Evolutionary conservation across 2,888 invertebrate genomes (phyloP).

Genomic region (Machimus rusticus): DNA sequence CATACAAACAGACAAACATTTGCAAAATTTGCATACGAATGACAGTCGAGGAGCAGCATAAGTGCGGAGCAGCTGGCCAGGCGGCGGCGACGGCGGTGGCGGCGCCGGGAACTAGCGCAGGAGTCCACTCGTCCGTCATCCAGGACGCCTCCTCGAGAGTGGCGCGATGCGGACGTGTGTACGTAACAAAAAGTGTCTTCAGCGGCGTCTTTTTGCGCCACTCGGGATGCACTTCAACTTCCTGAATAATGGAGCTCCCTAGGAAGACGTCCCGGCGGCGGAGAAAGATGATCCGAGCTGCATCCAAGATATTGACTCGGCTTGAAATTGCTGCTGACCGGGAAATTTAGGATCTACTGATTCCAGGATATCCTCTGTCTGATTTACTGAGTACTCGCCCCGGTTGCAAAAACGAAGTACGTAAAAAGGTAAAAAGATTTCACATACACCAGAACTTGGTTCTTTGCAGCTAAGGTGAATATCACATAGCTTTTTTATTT

Average conservation of each 20-base stretch:
- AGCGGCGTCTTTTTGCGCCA: background rate
- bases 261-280: background rate
- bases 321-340: background rate
- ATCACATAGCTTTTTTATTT: too few relatives aligned
- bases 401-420: background rate
- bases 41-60: background rate
- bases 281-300: background rate
- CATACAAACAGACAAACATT: conserved; percentile 36
- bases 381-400: background rate
- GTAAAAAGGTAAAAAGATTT: background rate
- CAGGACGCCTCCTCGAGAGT: background rate
- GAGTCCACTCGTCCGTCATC: conserved; percentile 8
- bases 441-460: background rate
- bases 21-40: conserved; percentile 30
- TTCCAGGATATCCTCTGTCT: background rate
- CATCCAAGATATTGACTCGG: background rate
- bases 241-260: conserved; percentile 7
- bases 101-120: background rate
- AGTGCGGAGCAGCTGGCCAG: background rate
- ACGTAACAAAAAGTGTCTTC: background rate
- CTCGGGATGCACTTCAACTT: conserved; percentile 19
- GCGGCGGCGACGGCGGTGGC: background rate
- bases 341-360: background rate
- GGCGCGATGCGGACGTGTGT: background rate
- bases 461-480: too few relatives aligned